Conservation (phyloP, 2,888 invertebrate genomes). For the Drosophila eohydei region DNA sequence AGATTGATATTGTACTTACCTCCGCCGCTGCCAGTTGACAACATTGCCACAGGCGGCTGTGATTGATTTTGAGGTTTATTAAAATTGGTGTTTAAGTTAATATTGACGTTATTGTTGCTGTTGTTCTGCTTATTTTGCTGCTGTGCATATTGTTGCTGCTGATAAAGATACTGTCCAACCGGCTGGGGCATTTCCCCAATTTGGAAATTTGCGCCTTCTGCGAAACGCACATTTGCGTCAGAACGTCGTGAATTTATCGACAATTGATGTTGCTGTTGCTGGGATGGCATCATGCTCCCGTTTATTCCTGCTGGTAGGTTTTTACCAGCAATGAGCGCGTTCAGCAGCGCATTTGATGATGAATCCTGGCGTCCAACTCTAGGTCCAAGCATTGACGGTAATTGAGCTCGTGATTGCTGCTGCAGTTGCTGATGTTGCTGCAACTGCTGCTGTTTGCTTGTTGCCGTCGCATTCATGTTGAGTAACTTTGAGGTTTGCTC, state of each 20-base stretch:
- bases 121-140: conserved; percentile 37
- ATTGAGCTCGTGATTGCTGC: conserved; percentile 49
- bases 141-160: conserved; percentile 31
- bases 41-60: conserved; percentile 54
- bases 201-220: conserved; percentile 53
- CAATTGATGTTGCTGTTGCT: conserved; percentile 43
- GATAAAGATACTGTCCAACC: conserved; percentile 28
- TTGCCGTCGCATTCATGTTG: conserved; percentile 60
- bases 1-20: conserved; percentile 60
- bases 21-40: conserved; percentile 59
- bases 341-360: conserved; percentile 61
- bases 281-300: conserved; percentile 33
- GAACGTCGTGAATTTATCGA: conserved; percentile 42
- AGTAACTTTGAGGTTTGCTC: conserved; percentile 81
- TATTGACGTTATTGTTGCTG: conserved; percentile 33
- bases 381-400: conserved; percentile 31
- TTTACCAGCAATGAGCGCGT: conserved; percentile 61
- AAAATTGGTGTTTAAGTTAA: conserved; percentile 34
- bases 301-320: conserved; percentile 31
- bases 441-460: conserved; percentile 40
- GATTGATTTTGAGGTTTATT: conserved; percentile 57
- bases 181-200: conserved; percentile 41
- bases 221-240: conserved; percentile 54
- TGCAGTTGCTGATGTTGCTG: conserved; percentile 36
- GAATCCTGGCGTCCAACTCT: conserved; percentile 45